Conservation (phyloP, 2,113 vertebrate genomes). For the Eudyptes chrysolophus region DNA sequence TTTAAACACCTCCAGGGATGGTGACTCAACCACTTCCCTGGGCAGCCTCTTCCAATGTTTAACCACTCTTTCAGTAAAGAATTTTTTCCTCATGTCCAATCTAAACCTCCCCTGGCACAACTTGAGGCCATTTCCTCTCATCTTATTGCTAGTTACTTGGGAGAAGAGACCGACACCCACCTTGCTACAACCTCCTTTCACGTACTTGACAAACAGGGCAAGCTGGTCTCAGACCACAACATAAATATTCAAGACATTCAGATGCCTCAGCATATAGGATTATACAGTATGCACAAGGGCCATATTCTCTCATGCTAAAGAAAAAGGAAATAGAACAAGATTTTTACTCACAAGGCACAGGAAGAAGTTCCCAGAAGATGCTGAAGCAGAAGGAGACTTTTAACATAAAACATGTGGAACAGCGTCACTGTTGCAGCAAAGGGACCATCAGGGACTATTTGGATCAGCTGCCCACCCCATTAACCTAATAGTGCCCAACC, state of each 20-base stretch:
- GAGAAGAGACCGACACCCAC: background rate
- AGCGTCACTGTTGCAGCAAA: accelerated
- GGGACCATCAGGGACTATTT: background rate
- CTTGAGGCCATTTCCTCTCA: background rate
- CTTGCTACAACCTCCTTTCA: background rate
- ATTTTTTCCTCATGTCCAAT: background rate
- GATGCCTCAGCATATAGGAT: background rate
- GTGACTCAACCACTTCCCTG: background rate
- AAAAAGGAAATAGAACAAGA: background rate
- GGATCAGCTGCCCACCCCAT: background rate
- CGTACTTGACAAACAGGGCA: background rate
- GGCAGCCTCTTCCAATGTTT: background rate
- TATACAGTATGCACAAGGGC: accelerated
- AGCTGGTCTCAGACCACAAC: background rate
- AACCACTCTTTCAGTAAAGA: too few species aligned
- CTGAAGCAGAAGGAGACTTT: background rate
- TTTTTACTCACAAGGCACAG: background rate
- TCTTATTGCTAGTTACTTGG: background rate
- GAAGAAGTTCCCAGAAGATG: background rate
- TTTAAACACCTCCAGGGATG: background rate
- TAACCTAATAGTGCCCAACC: background rate
- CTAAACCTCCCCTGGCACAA: background rate
- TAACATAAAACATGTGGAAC: background rate
- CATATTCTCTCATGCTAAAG: background rate
- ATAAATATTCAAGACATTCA: background rate